Evolutionary conservation across 2,797 vertebrate genomes (phyloP).

Genomic region (Phalanger gymnotis): DNA sequence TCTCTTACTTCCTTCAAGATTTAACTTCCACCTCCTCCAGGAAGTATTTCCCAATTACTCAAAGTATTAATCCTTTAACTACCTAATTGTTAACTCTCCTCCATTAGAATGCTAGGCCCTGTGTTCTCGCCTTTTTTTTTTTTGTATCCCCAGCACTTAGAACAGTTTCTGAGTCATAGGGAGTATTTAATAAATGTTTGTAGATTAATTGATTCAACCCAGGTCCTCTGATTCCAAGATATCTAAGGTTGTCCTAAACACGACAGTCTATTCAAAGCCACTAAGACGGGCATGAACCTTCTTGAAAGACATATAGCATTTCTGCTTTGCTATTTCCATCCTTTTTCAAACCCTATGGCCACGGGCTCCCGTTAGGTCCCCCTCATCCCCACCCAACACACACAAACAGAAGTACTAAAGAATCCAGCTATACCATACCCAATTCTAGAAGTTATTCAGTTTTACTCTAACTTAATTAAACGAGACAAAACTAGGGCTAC

Average conservation of each 20-base stretch:
- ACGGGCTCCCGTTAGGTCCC: not conserved
- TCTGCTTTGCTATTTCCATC: conserved; percentile 9
- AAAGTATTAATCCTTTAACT: not conserved
- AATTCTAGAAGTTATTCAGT: conserved; percentile 4
- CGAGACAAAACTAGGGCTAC: not conserved
- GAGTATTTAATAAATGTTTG: not conserved
- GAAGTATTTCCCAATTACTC: not conserved
- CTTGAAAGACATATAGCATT: conserved; percentile 34
- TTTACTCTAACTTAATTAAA: not conserved
- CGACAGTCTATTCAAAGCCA: conserved; percentile 42
- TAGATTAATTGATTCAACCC: not conserved
- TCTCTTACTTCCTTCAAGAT: not conserved
- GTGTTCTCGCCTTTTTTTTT: not conserved
- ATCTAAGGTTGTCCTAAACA: not conserved
- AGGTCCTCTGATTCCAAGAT: not conserved
- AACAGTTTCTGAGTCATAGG: not conserved
- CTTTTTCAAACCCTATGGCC: conserved; percentile 35
- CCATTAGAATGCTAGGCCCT: not conserved
- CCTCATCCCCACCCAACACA: not conserved
- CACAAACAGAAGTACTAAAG: conserved; percentile 33
- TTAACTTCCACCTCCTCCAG: not conserved
- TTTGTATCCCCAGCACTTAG: not conserved
- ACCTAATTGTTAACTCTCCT: not conserved
- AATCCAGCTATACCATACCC: not conserved
- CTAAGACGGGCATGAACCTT: conserved; percentile 44